Base-by-base conservation (phyloP, 2,113 vertebrate genomes). In the Craseonycteris thonglongyai region DNA sequence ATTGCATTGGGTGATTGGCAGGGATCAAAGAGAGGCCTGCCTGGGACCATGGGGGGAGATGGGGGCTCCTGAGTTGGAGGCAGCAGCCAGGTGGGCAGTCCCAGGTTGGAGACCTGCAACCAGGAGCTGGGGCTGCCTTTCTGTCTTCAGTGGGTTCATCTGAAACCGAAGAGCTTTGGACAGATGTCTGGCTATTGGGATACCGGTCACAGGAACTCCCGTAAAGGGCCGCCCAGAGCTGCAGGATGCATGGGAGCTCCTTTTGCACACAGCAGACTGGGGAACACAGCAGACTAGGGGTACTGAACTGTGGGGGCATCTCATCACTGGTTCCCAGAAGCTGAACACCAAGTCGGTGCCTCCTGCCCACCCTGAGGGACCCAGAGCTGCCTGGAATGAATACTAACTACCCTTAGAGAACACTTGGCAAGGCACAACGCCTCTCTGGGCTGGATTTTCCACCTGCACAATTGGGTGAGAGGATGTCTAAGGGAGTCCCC, bases 201-300 rank as follows among this genome's bases (percentile, higher is more conserved):
- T 18, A 12, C 15, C 18, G 65, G 47, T 63, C 68, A 35, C 5
- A 0, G 54, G 16, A 35, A 19, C 33, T 38, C 35, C 14, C 1
- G 1, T 7, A 14, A 33, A 16, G 42, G 58, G 68, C 63, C 2
- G 2, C 61, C 15, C 22, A 33, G 58, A 14, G 15, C 69, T 24
- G 0, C 0, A 2, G n/a, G 28, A 3, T 1, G 2, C 2, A 0
- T 15, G 42, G n/a, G 69, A 51, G 4, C 22, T 14, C 3, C 0
- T 33, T n/a, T 76, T 9, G 38, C 26, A 7, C 26, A 6, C 28
- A 47, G n/a, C 26, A 18, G 40, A 2, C 54, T 7, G 42, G 22
- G 33, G 54, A 78, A 28, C 38, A 1, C 14, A 30, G 24, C 12
- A 21, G 59, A 10, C 6, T 3, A 6, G 10, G 30, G 28, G 22